A percentile compares a stretch with the other conserved stretches of the same genome.
phyloP scores from a whole-genome alignment of 1,140 invertebrate species.

The Thaumatotibia leucotreta region DNA sequence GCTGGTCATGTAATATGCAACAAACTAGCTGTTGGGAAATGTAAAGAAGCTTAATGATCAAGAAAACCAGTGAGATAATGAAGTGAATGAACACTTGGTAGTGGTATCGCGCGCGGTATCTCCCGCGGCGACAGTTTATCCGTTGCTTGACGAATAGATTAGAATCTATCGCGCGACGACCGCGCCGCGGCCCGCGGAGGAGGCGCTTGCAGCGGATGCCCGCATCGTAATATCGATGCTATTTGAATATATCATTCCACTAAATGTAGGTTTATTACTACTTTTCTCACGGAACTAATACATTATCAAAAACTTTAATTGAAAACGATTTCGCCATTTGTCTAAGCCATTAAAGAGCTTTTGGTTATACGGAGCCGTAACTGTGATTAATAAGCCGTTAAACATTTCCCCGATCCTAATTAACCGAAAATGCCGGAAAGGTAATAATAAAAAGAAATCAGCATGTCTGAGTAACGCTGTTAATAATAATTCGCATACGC shows the following conservation, averaged over 20 bases:
- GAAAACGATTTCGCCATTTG: conserved; percentile 68
- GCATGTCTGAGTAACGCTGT: conserved; percentile 24
- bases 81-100: conserved; percentile 10
- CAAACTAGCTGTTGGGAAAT: conserved; percentile 2
- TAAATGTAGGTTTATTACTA: conserved; percentile 75
- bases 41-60: conserved; percentile 10
- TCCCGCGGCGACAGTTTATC: conserved; percentile 65
- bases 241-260: conserved; percentile 73
- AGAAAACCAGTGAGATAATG: conserved; percentile 14
- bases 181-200: conserved; percentile 50
- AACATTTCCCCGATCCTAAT: conserved; percentile 31
- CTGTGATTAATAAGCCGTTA: conserved; percentile 35
- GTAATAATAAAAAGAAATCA: conserved; percentile 29
- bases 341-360: conserved; percentile 47
- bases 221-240: conserved; percentile 66
- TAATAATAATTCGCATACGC: conserved; percentile 45
- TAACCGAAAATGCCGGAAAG: conserved; percentile 17
- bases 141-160: conserved; percentile 70
- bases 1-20: background rate
- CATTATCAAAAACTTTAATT: conserved; percentile 70
- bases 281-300: conserved; percentile 75
- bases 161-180: conserved; percentile 58
- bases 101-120: conserved; percentile 52
- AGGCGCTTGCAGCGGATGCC: conserved; percentile 68
- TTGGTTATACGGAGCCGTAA: conserved; percentile 36